Conservation (phyloP, 2,797 vertebrate species). For the Arctocebus calabarensis region DNA sequence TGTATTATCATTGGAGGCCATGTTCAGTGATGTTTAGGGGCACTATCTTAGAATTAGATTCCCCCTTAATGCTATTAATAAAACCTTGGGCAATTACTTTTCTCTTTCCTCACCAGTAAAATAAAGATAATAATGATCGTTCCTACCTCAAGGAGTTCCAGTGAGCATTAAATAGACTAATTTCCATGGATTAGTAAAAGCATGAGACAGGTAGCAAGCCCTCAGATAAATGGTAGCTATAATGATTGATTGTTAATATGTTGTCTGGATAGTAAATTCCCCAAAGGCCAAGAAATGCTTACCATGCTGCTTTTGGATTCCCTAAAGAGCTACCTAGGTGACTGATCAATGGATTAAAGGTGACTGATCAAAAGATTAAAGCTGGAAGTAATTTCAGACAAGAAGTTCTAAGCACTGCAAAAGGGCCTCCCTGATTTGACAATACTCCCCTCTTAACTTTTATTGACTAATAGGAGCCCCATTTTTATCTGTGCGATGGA, state of each 20-base stretch:
- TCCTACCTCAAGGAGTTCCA: neutral
- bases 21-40: neutral
- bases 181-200: neutral
- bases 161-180: constrained; percentile 34
- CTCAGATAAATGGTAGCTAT: neutral
- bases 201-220: neutral
- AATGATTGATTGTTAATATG: neutral
- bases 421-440: neutral
- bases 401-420: neutral
- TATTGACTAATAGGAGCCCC: neutral
- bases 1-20: neutral
- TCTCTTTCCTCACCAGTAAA: neutral
- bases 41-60: neutral
- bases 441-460: neutral
- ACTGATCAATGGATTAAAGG: neutral
- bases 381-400: neutral
- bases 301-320: neutral
- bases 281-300: neutral
- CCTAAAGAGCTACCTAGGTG: neutral
- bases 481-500: neutral
- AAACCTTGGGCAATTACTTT: neutral
- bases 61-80: neutral
- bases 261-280: neutral
- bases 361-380: neutral
- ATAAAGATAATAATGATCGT: neutral